Evolutionary conservation across 2,113 vertebrate species (phyloP), one percentile per base, ranked within the genome.

Genomic region (Furnarius figulus): DNA sequence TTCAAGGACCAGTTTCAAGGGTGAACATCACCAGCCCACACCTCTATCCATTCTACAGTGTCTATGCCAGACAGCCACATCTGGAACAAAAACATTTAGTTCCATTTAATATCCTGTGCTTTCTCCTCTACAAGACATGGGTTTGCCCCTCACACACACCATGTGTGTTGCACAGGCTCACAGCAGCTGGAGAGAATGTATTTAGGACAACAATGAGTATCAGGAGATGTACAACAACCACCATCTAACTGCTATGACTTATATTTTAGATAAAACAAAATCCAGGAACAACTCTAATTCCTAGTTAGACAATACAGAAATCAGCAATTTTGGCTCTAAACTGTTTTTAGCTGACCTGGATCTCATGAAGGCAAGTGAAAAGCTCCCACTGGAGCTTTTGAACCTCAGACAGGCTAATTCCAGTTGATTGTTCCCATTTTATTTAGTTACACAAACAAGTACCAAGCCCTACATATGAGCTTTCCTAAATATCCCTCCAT

Each of bases 271-370:
- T 75, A 65, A 88, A 91, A 89, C 14, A 71, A 85, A 91, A 56
- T 30, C 28, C 83, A 85, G 78, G 49, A 90, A 94, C 39, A 63
- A 68, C 33, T 89, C 84, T 50, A 95, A 27, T 93, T 95, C 84
- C 78, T 61, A 65, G 52, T 12, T 67, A 85, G 62, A 35, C 75
- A 90, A 73, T 58, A 76, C 10, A 73, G 53, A 85, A 80, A 92
- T 44, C 78, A 92, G 42, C n/a, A 70, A 18, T 91, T 62, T 55
- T 58, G 70, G 44, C 67, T 72, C 47, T 30, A 25, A 42, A 56
- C 6, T 7, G 18, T 39, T 65, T 96, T 47, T 71, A 63, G 59
- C 44, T 85, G 84, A 72, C 40, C n/a, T 35, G n/a, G 17, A 87
- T 68, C 37, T 90, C 66, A 83, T 8, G 42, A 89, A 87, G 30